Base-by-base conservation (phyloP, 2,113 vertebrate genomes). In the Hiodon tergisus region DNA sequence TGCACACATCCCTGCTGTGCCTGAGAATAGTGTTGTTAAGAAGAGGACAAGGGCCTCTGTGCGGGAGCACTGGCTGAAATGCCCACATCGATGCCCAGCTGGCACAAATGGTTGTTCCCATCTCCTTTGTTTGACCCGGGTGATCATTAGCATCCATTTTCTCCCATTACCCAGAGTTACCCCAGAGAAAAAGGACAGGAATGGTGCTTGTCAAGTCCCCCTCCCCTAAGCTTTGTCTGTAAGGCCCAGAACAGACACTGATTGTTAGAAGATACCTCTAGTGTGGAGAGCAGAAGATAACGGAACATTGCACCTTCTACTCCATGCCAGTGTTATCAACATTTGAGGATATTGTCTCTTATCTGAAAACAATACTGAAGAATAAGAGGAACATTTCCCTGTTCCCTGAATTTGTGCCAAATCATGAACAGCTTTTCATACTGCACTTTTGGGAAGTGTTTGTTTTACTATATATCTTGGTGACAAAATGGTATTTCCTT, bases 331-430 rank as follows among this genome's bases (percentile, higher is more conserved):
- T 31, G 6, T 10, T 13, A 68, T 51, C 8, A 11, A 31, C 54
- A 13, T 47, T 3, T 5, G 13, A 31, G 1, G 31, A 31, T 31
- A 31, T 31, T 31, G 31, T 31, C 62, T 48, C 1, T 58, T 14
- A 57, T 6, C 8, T 31, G 63, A 48, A 66, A 14, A 67, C 6
- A 31, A 58, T 48, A 69, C 9, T 16, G 50, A 16, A n/a, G 9
- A 54, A 14, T 57, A 10, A 11, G 55, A 69, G 16, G 48, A 62
- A 61, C 48, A 3, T 3, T 16, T 5, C 55, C 67, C 54, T 31
- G 6, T 55, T 54, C 47, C 67, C 6, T 14, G 6, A 31, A 47
- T 69, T 68, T 62, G 67, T 76, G 74, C 74, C 74, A 76, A 69
- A 69, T 76, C 11, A 14, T 75, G 66, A 62, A 76, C 67, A 69